Conservation (phyloP, 2,113 vertebrate species). For the Bubo blakistoni region DNA sequence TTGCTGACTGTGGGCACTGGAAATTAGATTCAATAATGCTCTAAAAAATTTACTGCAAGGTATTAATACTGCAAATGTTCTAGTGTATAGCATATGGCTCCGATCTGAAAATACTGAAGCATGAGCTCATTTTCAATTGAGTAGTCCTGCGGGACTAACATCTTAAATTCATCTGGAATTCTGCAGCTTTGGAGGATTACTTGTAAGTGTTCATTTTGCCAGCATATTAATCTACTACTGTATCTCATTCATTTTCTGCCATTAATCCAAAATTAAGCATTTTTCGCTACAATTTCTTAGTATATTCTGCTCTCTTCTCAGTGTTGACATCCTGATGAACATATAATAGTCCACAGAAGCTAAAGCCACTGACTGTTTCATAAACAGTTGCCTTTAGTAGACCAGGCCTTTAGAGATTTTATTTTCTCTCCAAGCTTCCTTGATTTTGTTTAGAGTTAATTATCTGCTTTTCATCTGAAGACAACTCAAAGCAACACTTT, state of each 20-base stretch:
- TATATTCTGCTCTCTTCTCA: background rate
- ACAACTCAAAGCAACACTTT: background rate
- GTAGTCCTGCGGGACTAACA: background rate
- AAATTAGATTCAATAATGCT: background rate
- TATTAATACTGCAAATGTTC: background rate
- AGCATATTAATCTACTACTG: background rate
- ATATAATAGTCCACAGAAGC: background rate
- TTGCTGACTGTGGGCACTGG: background rate
- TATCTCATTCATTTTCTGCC: background rate
- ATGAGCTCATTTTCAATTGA: conserved; percentile 12
- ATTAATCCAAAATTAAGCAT: background rate
- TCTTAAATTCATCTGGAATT: conserved; percentile 44
- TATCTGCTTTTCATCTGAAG: background rate
- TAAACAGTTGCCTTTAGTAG: background rate
- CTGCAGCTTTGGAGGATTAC: conserved; percentile 19
- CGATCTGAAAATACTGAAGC: conserved; percentile 17
- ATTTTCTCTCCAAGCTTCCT: background rate
- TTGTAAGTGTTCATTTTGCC: background rate
- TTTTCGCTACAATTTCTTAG: background rate
- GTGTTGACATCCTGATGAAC: background rate
- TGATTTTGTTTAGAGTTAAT: background rate
- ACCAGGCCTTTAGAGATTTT: background rate
- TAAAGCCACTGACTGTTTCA: background rate
- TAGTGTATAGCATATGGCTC: conserved; percentile 17
- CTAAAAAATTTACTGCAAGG: background rate